Conservation (phyloP, 2,797 vertebrate genomes). For the Hylomyscus alleni region DNA sequence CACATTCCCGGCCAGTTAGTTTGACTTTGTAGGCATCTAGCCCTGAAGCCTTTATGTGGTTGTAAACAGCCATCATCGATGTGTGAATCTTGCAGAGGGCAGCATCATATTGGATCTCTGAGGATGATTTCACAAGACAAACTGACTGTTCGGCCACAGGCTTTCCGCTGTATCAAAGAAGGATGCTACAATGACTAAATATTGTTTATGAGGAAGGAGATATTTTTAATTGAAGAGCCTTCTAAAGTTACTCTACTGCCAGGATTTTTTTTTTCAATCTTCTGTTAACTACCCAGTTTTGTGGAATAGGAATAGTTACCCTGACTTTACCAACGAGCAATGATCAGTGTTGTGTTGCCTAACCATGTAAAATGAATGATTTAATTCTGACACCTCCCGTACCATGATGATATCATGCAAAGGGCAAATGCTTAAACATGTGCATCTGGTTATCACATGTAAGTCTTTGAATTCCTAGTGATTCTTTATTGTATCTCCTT, state of each 20-base stretch:
- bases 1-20: background rate
- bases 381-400: conserved; percentile 56
- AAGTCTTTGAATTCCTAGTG: conserved; percentile 7
- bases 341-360: conserved; percentile 67
- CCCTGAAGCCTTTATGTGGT: background rate
- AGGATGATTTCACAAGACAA: conserved; percentile 62
- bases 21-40: background rate
- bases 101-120: background rate
- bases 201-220: conserved; percentile 56
- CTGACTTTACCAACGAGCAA: conserved; percentile 78
- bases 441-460: background rate
- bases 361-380: conserved; percentile 76
- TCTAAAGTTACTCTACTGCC: conserved; percentile 54
- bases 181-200: conserved; percentile 19
- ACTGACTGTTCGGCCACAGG: conserved; percentile 40
- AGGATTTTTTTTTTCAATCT: conserved; percentile 39
- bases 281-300: conserved; percentile 73
- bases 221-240: conserved; percentile 12
- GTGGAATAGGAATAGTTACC: conserved; percentile 69
- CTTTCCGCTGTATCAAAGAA: conserved; percentile 59
- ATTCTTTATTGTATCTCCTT: background rate
- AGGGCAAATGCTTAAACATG: background rate
- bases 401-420: background rate
- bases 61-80: background rate
- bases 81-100: conserved; percentile 10